phyloP scores from a whole-genome alignment of 2,888 invertebrate species.

The Ectemnius lituratus region DNA sequence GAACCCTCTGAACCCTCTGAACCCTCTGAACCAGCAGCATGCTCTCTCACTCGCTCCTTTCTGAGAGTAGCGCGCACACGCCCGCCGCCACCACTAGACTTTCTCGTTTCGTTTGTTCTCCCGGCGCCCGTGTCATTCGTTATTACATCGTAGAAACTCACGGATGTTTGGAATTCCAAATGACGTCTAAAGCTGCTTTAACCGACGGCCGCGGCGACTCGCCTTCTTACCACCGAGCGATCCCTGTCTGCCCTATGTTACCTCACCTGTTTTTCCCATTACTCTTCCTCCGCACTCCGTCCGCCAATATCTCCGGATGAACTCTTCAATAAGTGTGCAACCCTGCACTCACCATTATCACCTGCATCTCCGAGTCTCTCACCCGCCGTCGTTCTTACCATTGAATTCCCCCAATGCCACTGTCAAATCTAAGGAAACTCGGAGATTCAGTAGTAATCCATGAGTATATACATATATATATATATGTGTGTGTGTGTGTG shows the following conservation, averaged over 20 bases:
- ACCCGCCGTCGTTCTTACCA: no score
- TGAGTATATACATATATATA: no score
- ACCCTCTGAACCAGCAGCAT: constrained; percentile 55
- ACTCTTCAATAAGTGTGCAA: neutral
- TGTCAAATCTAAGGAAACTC: no score
- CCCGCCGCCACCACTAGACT: constrained; percentile 52
- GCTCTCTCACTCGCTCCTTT: constrained; percentile 62
- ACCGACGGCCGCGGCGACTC: constrained; percentile 36
- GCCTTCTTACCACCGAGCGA: constrained; percentile 39
- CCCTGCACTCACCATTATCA: no score
- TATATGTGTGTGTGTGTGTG: no score
- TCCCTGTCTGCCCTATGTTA: constrained; percentile 34
- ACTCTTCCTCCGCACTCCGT: constrained; percentile 17
- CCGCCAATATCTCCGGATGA: constrained; percentile 2
- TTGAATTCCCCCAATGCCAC: no score
- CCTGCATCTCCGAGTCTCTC: no score
- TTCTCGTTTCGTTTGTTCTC: constrained; percentile 71
- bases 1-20: constrained; percentile 46
- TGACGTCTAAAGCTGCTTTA: constrained; percentile 69
- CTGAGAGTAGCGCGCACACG: no score
- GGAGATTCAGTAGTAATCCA: no score
- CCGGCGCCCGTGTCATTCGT: constrained; percentile 70
- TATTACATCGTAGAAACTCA: constrained; percentile 75
- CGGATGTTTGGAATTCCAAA: constrained; percentile 76
- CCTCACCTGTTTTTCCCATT: constrained; percentile 13